phyloP scores from a whole-genome alignment of 92 coral and sea anemone genomes.

The Virgularia gustaviana region DNA sequence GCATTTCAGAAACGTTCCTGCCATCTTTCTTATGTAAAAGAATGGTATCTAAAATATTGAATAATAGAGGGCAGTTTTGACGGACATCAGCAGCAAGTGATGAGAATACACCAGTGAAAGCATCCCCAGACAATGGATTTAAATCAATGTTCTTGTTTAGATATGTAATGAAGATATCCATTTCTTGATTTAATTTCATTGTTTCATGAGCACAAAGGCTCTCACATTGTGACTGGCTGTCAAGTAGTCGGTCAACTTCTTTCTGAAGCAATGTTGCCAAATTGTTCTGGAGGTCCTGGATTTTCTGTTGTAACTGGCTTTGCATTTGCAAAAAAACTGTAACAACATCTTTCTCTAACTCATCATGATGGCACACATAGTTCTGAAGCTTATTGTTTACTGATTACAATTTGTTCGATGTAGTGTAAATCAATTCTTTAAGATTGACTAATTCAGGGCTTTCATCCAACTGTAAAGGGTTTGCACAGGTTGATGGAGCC shows the following conservation, averaged over 20 bases:
- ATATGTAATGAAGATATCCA: conserved; percentile 14
- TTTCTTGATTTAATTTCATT: conserved; percentile 16
- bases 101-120: conserved; percentile 10
- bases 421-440: conserved; percentile 11
- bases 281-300: conserved; percentile 19
- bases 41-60: conserved; percentile 28
- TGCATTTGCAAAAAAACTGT: background rate
- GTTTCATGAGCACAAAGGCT: conserved; percentile 30
- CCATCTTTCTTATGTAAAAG: conserved; percentile 39
- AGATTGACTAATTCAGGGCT: conserved; percentile 16
- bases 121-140: conserved; percentile 27
- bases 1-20: conserved; percentile 32
- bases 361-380: background rate
- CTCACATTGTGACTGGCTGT: conserved; percentile 27
- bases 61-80: conserved; percentile 33
- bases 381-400: conserved; percentile 27
- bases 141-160: conserved; percentile 17
- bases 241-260: conserved; percentile 26
- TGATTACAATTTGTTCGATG: conserved; percentile 10
- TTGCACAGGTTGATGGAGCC: conserved; percentile 6
- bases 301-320: background rate
- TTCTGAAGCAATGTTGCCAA: conserved; percentile 5
- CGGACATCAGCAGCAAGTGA: conserved; percentile 16
- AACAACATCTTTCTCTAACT: background rate
- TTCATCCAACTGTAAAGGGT: background rate